phyloP scores from a whole-genome alignment of 2,888 invertebrate genomes.

The Pollenia angustigena region DNA sequence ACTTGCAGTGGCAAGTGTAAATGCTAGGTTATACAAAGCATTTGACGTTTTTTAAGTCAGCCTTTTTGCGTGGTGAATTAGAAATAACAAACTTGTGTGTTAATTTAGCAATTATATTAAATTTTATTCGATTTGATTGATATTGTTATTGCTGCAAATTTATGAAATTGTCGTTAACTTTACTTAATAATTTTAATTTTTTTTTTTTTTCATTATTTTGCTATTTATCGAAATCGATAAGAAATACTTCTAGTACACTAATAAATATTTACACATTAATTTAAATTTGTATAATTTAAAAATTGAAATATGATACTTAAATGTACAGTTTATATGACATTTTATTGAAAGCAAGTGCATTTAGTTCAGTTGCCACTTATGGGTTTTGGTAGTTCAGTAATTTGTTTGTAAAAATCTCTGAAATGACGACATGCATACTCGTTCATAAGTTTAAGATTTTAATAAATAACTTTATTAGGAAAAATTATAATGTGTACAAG shows the following conservation, averaged over 20 bases:
- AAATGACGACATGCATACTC: no score
- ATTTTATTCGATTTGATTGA: constrained; percentile 10
- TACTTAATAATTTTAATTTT: constrained; percentile 16
- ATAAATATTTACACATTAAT: constrained; percentile 15
- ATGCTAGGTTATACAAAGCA: no score
- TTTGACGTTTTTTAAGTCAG: no score
- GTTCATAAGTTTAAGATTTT: no score
- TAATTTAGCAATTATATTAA: constrained; percentile 39
- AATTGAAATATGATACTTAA: constrained; percentile 4
- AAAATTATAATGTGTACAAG: no score
- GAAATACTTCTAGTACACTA: not conserved
- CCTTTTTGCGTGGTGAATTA: no score
- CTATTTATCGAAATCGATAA: not conserved
- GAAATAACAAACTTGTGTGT: no score
- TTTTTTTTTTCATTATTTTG: not conserved
- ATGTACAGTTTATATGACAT: not conserved
- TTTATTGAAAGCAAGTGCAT: not conserved
- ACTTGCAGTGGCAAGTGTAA: no score
- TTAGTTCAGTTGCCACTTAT: not conserved
- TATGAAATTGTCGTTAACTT: constrained; percentile 9
- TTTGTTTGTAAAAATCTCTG: not conserved
- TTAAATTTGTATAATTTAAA: not conserved
- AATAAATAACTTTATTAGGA: no score
- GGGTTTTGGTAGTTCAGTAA: not conserved
- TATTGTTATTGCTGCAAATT: not conserved